phyloP scores from a whole-genome alignment of 2,113 vertebrate species.

The Xenopus borealis region DNA sequence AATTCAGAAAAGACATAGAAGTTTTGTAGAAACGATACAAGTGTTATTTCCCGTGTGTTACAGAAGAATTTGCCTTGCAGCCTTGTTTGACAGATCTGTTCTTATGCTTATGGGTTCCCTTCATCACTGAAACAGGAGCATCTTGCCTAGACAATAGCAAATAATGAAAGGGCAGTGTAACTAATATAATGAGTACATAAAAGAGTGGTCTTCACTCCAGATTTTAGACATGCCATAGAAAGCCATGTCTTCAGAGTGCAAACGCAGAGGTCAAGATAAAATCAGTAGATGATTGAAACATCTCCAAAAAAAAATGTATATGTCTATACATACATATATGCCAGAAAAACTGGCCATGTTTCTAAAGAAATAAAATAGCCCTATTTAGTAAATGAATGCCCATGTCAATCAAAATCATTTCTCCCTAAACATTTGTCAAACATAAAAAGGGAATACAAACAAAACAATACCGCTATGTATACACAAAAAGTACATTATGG shows the following conservation, averaged over 20 bases:
- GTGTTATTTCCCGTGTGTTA: slow-evolving; percentile 64
- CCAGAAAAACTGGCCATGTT: slow-evolving; percentile 60
- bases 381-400: neutral
- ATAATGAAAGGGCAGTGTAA: slow-evolving; percentile 75
- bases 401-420: neutral
- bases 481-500: neutral
- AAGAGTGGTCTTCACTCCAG: slow-evolving; percentile 74
- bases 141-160: slow-evolving; percentile 72
- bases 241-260: slow-evolving; percentile 66
- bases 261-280: slow-evolving; percentile 71
- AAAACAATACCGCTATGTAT: neutral
- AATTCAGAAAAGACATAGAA: slow-evolving; percentile 51
- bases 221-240: slow-evolving; percentile 80
- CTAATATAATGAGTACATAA: slow-evolving; percentile 73
- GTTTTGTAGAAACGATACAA: slow-evolving; percentile 51
- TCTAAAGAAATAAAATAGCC: no score
- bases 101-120: slow-evolving; percentile 64
- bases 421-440: neutral
- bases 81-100: slow-evolving; percentile 74
- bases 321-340: slow-evolving; percentile 37
- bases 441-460: neutral
- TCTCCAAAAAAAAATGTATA: slow-evolving; percentile 65
- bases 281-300: slow-evolving; percentile 83
- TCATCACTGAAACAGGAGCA: slow-evolving; percentile 71
- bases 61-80: slow-evolving; percentile 77